Base-by-base conservation (phyloP, 1,140 invertebrate genomes). In the Dreissena rostriformis region DNA sequence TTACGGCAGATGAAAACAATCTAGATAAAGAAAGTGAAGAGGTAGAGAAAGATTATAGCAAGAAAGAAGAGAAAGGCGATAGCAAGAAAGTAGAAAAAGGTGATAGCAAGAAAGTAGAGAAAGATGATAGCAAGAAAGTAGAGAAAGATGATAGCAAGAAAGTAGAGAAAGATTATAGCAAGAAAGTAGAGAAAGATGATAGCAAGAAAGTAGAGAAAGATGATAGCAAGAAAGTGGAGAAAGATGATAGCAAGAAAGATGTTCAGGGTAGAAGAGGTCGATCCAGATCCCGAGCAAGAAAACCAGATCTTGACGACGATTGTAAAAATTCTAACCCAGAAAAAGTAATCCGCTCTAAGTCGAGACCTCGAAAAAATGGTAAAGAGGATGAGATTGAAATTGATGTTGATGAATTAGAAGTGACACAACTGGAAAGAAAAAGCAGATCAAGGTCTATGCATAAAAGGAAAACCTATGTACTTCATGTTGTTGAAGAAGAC, bases 111-210 rank as follows among this genome's bases (percentile, higher is more conserved):
- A 39, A 81, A 51, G 39, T 29, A 52, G 57, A 82, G 24, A 55
- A 52, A n/a, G 71, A 74, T 22, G 49, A 74, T 74, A 39, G 28
- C 51, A 29, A 67, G 53, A 67, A 26, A 53, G n/a, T n/a, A n/a
- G n/a, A 67, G 11, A 22, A 22, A 67, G 66, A 14, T 22, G 66
- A 67, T 15, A 22, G 12, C 26, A 68, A 51, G 55, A 24, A 53
- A 68, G 24, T 24, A 22, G 79, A 24, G 65, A 68, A 61, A 81
- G 66, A 24, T 63, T 55, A 39, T 0, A 24, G 28, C 49, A 24
- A 53, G 7, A 51, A 81, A 52, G 49, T 39, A 52, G 19, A 67
- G 11, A 53, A 81, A 5, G 61, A 24, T 81, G 68, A 81, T 52
- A 49, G 29, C 53, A 39, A 68, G 55, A 53, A 19, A 51, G 22